Evolutionary conservation across 2,888 invertebrate genomes (phyloP), one percentile per base, ranked within the genome.

Genomic region (Harpagoxenus sublaevis): DNA sequence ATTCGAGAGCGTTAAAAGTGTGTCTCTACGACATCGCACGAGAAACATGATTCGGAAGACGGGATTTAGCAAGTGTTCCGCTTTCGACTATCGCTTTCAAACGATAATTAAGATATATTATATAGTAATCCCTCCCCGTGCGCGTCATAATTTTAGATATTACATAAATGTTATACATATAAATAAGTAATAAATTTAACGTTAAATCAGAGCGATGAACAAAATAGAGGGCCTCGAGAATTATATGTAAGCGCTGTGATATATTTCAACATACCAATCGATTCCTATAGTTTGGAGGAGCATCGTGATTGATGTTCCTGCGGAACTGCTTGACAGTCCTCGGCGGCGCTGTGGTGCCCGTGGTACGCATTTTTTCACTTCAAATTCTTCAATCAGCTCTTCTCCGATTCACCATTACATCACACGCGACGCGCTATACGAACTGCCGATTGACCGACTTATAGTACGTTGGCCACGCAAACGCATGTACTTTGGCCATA

Each of bases 321-420:
- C 92, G 89, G 73, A 92, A 89, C 75, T 91, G 93, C 66, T 90
- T 93, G 31, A 88, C 84, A 23, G 86, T 89, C 35, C 90, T 85
- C 42, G 91, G 89, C 28, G 91, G 88, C 60, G 91, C 87, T 31
- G 92, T 92, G 2, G 92, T 91, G 83, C 89, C 87, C 28, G 92
- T 92, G 2, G 92, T 91, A 84, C 89, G 88, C 93, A 93, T 92
- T 78, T 87, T 87, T 82, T 23, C 63, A 39, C 42, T 65, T 48
- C 66, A 63, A 75, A 82, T 86, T 65, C 51, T 18, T 57, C 15
- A 35, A 51, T 31, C 62, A 55, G 23, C 23, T 23, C 57, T 12
- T 45, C 42, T 31, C 12, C 42, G 62, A 82, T 55, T 57, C 66
- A 84, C 84, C 66, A 23, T 57, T 8, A 39, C 9, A 28, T 55